phyloP scores from a whole-genome alignment of 2,888 invertebrate species.

The Dolomedes plantarius region DNA sequence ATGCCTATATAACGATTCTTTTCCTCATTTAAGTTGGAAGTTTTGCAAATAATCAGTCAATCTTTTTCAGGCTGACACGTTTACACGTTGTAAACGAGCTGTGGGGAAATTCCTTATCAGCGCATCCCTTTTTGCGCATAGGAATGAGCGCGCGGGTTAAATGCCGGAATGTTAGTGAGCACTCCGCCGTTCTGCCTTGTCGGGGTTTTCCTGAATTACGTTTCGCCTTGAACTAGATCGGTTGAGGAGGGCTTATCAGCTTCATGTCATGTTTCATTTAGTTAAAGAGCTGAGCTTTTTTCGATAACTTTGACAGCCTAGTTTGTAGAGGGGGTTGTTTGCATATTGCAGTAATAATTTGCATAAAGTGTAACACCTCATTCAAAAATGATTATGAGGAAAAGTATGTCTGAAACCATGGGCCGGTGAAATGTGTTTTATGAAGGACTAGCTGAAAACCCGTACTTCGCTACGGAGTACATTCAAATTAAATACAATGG shows the following conservation, averaged over 20 bases:
- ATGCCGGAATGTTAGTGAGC: background rate
- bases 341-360: background rate
- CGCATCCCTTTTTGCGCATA: background rate
- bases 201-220: conserved; percentile 12
- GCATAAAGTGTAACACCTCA: too few species aligned
- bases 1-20: background rate
- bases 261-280: background rate
- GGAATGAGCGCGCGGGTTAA: background rate
- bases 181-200: background rate
- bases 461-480: too few species aligned
- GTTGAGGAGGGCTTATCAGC: background rate
- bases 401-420: too few species aligned
- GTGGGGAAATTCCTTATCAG: background rate
- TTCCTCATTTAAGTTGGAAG: background rate
- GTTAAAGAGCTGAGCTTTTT: background rate
- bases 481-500: too few species aligned
- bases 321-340: background rate
- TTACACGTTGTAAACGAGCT: background rate
- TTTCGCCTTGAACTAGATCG: conserved; percentile 18
- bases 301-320: background rate
- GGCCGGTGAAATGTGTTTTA: too few species aligned
- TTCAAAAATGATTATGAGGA: too few species aligned
- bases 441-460: too few species aligned
- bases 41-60: background rate
- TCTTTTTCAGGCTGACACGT: background rate